Percentiles rank a stretch among this genome's conserved stretches.
phyloP scores from a whole-genome alignment of 2,113 vertebrate genomes.

The Nymphicus hollandicus region DNA sequence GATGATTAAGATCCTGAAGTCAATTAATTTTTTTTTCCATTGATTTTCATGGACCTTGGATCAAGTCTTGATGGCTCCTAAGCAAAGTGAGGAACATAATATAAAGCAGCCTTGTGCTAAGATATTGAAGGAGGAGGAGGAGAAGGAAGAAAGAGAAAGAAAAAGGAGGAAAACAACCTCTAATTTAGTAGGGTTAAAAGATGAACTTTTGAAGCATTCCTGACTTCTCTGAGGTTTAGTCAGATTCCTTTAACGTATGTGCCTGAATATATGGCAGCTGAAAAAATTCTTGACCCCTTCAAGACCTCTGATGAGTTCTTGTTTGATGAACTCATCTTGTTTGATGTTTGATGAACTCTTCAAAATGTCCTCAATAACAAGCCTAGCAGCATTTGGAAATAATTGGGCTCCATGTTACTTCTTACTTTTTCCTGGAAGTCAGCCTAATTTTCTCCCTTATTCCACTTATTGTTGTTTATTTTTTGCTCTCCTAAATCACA shows the following conservation, averaged over 20 bases:
- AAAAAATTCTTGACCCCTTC: not conserved
- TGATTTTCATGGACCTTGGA: not conserved
- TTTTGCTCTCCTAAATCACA: not conserved
- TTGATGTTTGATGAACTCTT: not conserved
- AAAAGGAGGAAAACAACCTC: not conserved
- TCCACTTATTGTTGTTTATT: accelerated
- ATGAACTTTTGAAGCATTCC: not conserved
- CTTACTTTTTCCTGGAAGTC: not conserved
- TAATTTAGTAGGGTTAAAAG: not conserved
- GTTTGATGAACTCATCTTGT: not conserved
- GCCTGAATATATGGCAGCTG: not conserved
- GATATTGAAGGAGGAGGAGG: not conserved
- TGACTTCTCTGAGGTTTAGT: not conserved
- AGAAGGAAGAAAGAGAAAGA: not conserved
- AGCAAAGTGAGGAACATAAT: not conserved
- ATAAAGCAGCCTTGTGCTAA: not conserved
- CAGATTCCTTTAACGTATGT: not conserved
- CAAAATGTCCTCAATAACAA: not conserved
- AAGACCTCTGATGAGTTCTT: not conserved
- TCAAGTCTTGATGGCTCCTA: not conserved
- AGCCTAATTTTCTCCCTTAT: not conserved
- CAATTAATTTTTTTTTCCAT: not conserved
- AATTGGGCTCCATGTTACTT: not conserved
- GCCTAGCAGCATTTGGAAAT: not conserved
- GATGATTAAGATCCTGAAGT: not conserved